Base-by-base conservation (phyloP, 2,113 vertebrate species). In the Perca flavescens region DNA sequence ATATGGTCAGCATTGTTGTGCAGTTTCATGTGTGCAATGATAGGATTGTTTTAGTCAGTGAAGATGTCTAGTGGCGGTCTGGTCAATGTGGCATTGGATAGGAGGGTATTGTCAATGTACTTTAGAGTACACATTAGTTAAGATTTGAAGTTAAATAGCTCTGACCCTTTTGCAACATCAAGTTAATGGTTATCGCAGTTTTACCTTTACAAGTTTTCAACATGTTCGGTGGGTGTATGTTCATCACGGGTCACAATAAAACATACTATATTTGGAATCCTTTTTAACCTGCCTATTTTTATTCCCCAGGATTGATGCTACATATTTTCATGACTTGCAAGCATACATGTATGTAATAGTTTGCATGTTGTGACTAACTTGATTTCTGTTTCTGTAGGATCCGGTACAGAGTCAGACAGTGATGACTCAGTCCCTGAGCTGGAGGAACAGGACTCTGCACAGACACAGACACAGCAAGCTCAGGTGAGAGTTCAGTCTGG, bases 391-490 rank as follows among this genome's bases (percentile, higher is more conserved):
- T 92, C 57, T 85, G 6, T 83, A 99, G 98, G 98, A 79, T 99
- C 98, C 19, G 98, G 98, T 86, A 99, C 98, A 84, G 98, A 99
- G 90, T 99, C 98, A 0, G 98, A 99, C 95, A 99, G 98, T 3
- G 98, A 99, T 89, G 98, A 99, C 88, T 99, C 98, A 9, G 98
- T 99, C 86, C 98, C 98, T 90, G 98, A 99, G 52, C 96, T 99
- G 22, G 98, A 99, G 91, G 98, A 99, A 90, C 97, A 98, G 82
- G 98, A 99, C 92, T 98, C 98, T 86, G 96, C 98, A 34, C 98
- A 99, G 92, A 95, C 97, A 88, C 96, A 98, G 16, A 98, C 98
- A 14, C 97, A 99, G 86, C 98, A 99, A 92, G 98, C 98, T 49
- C 97, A 99, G 97, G 98, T 99, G 79, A 72, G 76, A 21, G 11